Percentiles rank a stretch among this genome's conserved stretches.
These are phyloP conservation scores for Parotocinclus haroldoi DNA, from an alignment of 2,797 vertebrate genomes.

Conservation along the genomic window DNA sequence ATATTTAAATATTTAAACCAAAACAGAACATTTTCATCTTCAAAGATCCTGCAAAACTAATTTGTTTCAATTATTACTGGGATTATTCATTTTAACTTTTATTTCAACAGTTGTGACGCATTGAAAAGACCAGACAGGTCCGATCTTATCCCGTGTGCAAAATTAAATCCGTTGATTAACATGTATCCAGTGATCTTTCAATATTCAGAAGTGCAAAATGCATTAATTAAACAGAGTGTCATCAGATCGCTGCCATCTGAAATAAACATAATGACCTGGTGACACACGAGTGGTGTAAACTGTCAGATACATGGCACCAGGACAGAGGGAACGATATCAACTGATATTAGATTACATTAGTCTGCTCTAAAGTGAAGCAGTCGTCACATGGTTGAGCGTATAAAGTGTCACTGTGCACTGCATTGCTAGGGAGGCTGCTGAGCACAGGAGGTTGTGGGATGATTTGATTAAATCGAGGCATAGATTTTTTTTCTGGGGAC, in stretches of 20 bases:
- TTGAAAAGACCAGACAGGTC: background rate
- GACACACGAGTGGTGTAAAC: conserved; percentile 71
- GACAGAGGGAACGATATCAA: conserved; percentile 51
- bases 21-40: conserved; percentile 11
- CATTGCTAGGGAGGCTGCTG: background rate
- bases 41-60: background rate
- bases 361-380: conserved; percentile 21
- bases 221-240: conserved; percentile 71
- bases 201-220: conserved; percentile 54
- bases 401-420: conserved; percentile 7
- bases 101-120: background rate
- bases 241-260: conserved; percentile 64
- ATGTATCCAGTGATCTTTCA: conserved; percentile 51
- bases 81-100: too few species aligned
- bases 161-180: conserved; percentile 44
- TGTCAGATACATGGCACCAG: conserved; percentile 61
- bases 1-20: conserved; percentile 23
- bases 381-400: conserved; percentile 10
- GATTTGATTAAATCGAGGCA: conserved; percentile 34
- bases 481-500: conserved; percentile 29
- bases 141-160: background rate
- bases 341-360: conserved; percentile 49
- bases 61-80: background rate
- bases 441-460: conserved; percentile 14
- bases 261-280: conserved; percentile 73